phyloP scores from a whole-genome alignment of 2,888 invertebrate species.

The Agrypnus murinus region DNA sequence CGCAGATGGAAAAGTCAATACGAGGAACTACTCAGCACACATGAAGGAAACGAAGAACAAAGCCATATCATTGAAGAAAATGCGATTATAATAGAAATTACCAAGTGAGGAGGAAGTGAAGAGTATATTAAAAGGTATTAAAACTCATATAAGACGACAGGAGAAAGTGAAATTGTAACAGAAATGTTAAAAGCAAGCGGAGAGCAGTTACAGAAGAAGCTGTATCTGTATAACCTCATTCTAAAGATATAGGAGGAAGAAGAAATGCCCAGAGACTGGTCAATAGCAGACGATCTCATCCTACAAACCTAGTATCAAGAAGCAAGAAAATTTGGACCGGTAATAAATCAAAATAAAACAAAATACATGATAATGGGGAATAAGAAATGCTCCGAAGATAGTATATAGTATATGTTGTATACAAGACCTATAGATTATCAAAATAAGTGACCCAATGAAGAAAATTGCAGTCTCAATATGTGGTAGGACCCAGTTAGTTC shows the following conservation, averaged over 20 bases:
- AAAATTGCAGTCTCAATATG: no score
- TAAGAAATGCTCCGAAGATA: no score
- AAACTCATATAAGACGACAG: background rate
- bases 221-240: background rate
- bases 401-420: no score
- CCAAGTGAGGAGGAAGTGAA: background rate
- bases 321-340: background rate
- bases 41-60: background rate
- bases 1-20: background rate
- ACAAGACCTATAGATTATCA: no score
- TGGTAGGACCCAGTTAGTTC: no score
- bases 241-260: background rate
- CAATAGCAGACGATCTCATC: background rate
- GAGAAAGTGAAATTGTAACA: conserved; percentile 2
- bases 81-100: background rate
- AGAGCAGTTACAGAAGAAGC: background rate
- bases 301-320: background rate
- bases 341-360: conserved; percentile 10
- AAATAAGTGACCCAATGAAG: no score
- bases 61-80: background rate
- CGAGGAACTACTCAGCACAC: background rate
- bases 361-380: conserved; percentile 17
- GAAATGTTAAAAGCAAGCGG: conserved; percentile 11
- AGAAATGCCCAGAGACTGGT: background rate
- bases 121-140: background rate